Evolutionary conservation across 2,888 invertebrate genomes (phyloP), one percentile per base, ranked within the genome.

Genomic region (Callosobruchus maculatus): DNA sequence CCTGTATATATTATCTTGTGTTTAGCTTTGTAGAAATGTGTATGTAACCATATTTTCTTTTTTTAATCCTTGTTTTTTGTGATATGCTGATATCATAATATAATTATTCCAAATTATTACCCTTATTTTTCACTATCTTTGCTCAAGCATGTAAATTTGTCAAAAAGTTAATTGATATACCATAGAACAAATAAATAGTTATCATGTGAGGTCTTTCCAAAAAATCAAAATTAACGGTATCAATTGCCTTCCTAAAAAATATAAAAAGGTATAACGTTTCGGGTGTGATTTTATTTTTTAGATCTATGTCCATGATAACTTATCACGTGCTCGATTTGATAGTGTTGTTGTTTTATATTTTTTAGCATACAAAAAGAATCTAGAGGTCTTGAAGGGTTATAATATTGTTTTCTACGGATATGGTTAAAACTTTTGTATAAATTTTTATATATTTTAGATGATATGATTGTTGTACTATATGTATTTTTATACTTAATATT

Each of bases 401-500:
- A 49, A 49, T 49, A 49, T 49, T 49, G 49, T 49, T 49, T 5
- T 49, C 49, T 49, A 49, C 49, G 49, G 49, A 49, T 49, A 49
- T 49, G 49, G 49, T 49, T 49, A 49, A 49, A 49, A 3, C 13
- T 49, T 5, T 49, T 49, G 49, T 49, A 49, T 49, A 18, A 49
- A 13, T 18, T 49, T 74, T 70, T 75, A 73, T 74, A 75, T 70
- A 71, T 77, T 72, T 73, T 73, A 22, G 76, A 71, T 75, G 31
- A 70, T 49, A 71, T 77, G 77, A 77, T 80, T 80, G 80, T 81
- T 80, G 79, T 81, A 74, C 68, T 74, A 49, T 71, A 80, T 78
- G 80, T 81, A 81, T 80, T 81, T 81, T 81, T 81, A 79, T 81
- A 80, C 78, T 77, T 78, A 79, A 75, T 76, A 77, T 78, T 78